Conservation (phyloP, 2,113 vertebrate species). For the Polyodon spathula region DNA sequence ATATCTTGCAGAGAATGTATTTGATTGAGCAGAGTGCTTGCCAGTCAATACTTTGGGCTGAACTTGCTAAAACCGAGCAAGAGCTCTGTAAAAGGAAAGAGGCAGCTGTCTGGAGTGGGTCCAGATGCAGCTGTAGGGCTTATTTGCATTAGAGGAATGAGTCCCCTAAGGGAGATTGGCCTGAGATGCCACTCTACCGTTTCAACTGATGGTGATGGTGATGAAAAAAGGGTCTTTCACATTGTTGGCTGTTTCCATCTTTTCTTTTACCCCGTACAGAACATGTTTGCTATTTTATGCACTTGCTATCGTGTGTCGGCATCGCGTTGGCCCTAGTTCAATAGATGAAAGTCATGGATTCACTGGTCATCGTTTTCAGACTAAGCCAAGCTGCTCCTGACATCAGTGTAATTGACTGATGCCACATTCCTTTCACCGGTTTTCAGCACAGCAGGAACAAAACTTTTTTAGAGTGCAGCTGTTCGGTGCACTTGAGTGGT, state of each 20-base stretch:
- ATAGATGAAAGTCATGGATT: not conserved
- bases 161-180: conserved; percentile 15
- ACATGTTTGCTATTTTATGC: too few relatives aligned
- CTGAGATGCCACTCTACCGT: conserved; percentile 3
- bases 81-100: conserved; percentile 32
- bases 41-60: conserved; percentile 53
- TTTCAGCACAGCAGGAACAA: too few relatives aligned
- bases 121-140: conserved; percentile 25
- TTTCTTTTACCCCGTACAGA: too few relatives aligned
- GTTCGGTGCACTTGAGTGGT: too few relatives aligned
- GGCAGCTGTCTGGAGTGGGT: conserved; percentile 35
- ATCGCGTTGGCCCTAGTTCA: too few relatives aligned
- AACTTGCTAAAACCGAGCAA: conserved; percentile 36
- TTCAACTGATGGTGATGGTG: not conserved
- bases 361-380: not conserved
- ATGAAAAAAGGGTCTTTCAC: not conserved
- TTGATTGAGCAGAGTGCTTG: conserved; percentile 53
- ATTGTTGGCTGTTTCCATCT: too few relatives aligned
- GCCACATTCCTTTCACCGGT: not conserved
- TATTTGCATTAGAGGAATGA: conserved; percentile 18
- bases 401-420: conserved; percentile 13
- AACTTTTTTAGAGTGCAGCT: too few relatives aligned
- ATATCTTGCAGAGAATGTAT: conserved; percentile 50
- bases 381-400: not conserved
- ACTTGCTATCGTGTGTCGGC: too few relatives aligned